A percentile compares a stretch with the other conserved stretches of the same genome.
These are phyloP conservation scores for Aramus guarauna DNA, from an alignment of 2,113 vertebrate genomes.

Conservation along the genomic window DNA sequence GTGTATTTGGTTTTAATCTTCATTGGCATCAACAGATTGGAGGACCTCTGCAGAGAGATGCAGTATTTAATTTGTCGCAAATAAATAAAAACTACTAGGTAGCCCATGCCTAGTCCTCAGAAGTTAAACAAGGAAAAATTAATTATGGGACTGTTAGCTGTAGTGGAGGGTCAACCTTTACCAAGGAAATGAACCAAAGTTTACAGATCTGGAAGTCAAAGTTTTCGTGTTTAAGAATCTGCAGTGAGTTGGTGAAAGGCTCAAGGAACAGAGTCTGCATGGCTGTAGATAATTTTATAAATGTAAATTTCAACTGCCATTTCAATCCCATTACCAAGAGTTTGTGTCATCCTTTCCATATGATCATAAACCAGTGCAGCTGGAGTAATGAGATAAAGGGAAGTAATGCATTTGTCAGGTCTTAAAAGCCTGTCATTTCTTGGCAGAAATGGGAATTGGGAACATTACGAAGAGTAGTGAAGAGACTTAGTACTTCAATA, in stretches of 20 bases:
- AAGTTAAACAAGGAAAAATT: neutral
- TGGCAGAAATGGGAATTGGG: neutral
- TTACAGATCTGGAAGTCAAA: neutral
- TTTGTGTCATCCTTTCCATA: neutral
- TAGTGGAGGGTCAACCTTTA: neutral
- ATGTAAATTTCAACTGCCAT: neutral
- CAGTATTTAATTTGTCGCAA: neutral
- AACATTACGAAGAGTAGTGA: neutral
- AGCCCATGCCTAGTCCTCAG: neutral
- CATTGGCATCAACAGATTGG: neutral
- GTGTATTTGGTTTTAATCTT: neutral
- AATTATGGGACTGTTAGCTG: neutral
- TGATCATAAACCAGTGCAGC: neutral
- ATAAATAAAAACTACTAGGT: neutral
- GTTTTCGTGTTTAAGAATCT: neutral
- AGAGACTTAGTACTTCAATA: neutral
- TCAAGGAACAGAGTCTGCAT: neutral
- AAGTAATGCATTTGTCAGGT: neutral
- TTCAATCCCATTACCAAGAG: neutral
- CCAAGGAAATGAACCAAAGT: neutral
- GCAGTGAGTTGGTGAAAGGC: neutral
- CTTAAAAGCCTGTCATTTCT: neutral
- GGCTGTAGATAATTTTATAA: neutral
- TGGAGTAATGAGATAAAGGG: neutral
- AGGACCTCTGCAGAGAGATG: neutral